Evolutionary conservation across 2,888 invertebrate genomes (phyloP).

Genomic region (Furcula furcula): DNA sequence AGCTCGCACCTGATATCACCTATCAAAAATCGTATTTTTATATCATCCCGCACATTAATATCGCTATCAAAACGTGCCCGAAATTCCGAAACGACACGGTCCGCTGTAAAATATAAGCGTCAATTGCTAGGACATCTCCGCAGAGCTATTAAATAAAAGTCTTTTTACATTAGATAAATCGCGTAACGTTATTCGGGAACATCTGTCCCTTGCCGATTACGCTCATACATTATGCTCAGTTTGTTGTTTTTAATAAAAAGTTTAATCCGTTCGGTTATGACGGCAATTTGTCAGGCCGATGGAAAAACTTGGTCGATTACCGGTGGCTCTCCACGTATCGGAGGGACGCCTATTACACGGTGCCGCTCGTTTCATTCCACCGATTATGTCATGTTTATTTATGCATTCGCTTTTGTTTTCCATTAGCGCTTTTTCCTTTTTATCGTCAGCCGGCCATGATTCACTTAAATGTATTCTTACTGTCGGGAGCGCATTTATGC

Average conservation of each 20-base stretch:
- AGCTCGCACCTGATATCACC: constrained; percentile 57
- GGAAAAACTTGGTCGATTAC: constrained; percentile 79
- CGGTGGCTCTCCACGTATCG: constrained; percentile 47
- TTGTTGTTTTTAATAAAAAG: constrained; percentile 82
- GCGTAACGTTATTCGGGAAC: constrained; percentile 75
- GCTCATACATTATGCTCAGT: constrained; percentile 79
- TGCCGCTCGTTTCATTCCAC: constrained; percentile 56
- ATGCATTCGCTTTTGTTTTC: constrained; percentile 75
- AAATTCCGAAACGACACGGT: constrained; percentile 68
- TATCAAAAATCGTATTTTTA: constrained; percentile 73
- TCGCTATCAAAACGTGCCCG: constrained; percentile 65
- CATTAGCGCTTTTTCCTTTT: constrained; percentile 67
- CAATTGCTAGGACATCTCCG: constrained; percentile 74
- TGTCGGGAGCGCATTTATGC: constrained; percentile 38
- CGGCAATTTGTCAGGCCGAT: constrained; percentile 77
- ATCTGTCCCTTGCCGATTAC: constrained; percentile 80
- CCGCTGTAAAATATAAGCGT: constrained; percentile 70
- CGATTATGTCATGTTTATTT: constrained; percentile 76
- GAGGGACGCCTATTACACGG: constrained; percentile 48
- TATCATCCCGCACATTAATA: constrained; percentile 68
- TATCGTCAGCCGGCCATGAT: constrained; percentile 50
- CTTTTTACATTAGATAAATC: constrained; percentile 81
- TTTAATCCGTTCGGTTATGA: constrained; percentile 81
- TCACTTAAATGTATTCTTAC: constrained; percentile 57
- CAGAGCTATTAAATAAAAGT: constrained; percentile 79